Base-by-base conservation (phyloP, 2,113 vertebrate species). In the Terrapene triunguis region DNA sequence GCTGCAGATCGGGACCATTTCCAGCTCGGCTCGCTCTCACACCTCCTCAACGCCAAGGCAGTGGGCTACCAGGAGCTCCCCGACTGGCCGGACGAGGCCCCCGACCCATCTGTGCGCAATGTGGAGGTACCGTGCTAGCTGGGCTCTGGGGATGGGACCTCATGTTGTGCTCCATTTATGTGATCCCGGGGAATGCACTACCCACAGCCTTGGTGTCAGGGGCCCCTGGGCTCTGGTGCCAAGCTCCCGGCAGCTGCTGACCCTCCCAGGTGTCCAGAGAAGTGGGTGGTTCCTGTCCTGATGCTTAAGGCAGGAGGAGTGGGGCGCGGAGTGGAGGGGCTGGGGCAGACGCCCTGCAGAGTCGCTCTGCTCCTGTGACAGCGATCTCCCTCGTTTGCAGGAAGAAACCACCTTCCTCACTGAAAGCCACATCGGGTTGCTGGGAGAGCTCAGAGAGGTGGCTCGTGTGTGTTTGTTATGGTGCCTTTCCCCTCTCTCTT, bases 31-130 rank as follows among this genome's bases (percentile, higher is more conserved):
- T 99, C 99, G 1, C 95, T 99, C 90, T 99, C 99, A 87, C 99
- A 99, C 92, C 98, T 99, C 94, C 99, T 99, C 91, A 99, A 99
- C 0, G 98, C 99, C 95, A 99, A 99, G 97, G 99, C 99, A 38
- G 99, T 99, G 10, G 99, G 99, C 91, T 99, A 99, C 98, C 99
- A 99, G 98, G 99, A 99, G 97, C 98, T 99, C 95, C 99, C 99
- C 0, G 99, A 99, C 94, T 99, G 99, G 99, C 99, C 99, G 0
- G 99, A 99, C 0, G 98, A 99, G 42, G 99, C 99, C 82, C 99
- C 99, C 0, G 99, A 99, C 92, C 99, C 99, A 54, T 99, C 99
- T 0, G 99, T 99, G 98, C 99, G 99, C 98, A 99, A 99, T 4
- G 99, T 99, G 98, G 99, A 99, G 99, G 99, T 99, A 89, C 85